phyloP scores from a whole-genome alignment of 1,140 invertebrate species.

The Danaus plexippus region DNA sequence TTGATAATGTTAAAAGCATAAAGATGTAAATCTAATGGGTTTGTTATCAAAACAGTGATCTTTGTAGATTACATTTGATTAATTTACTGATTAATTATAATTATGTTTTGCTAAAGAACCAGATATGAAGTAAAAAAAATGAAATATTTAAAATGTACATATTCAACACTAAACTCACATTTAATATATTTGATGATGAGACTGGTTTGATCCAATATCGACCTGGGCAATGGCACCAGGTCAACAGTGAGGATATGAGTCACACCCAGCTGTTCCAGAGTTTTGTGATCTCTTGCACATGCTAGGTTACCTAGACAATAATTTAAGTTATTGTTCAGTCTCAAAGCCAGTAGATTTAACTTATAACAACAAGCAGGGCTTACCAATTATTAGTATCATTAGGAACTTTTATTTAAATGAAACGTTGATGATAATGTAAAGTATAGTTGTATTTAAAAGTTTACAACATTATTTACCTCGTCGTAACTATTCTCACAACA shows the following conservation, averaged over 20 bases:
- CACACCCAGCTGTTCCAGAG: constrained; percentile 77
- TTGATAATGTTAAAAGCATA: constrained; percentile 4
- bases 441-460: no score
- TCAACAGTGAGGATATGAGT: constrained; percentile 86
- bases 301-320: constrained; percentile 78
- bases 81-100: no score
- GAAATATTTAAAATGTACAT: constrained; percentile 2
- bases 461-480: neutral
- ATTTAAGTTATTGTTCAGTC: neutral
- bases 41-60: no score
- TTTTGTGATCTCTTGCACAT: constrained; percentile 81
- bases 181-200: constrained; percentile 83
- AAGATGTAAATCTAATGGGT: constrained; percentile 4
- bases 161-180: constrained; percentile 58
- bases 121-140: no score
- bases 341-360: no score
- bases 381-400: no score
- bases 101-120: no score
- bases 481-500: constrained; percentile 22
- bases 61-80: no score
- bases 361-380: no score
- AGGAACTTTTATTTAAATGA: no score
- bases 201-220: constrained; percentile 77
- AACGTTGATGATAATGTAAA: no score
- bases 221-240: constrained; percentile 83